Evolutionary conservation across 2,113 vertebrate species (phyloP).

Genomic region (Nibea albiflora): DNA sequence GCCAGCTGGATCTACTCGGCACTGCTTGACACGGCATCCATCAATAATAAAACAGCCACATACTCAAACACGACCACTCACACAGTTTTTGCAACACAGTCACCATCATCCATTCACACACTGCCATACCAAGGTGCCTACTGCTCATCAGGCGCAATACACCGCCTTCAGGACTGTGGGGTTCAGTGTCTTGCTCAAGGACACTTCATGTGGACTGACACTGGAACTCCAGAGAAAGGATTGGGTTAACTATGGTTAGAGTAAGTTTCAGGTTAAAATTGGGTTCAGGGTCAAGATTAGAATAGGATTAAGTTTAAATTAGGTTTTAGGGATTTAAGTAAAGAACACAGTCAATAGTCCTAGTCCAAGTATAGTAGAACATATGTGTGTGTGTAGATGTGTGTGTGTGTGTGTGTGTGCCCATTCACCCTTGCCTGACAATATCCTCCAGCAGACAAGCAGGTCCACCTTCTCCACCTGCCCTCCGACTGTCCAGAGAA

Average conservation of each 20-base stretch:
- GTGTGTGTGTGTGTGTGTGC: constrained; percentile 33
- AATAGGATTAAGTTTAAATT: constrained; percentile 16
- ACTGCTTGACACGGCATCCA: no score
- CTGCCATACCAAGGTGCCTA: no score
- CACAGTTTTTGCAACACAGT: no score
- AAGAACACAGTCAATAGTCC: constrained; percentile 9
- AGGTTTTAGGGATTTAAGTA: constrained; percentile 7
- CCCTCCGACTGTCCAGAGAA: constrained; percentile 89
- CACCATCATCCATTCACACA: no score
- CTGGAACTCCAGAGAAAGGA: no score
- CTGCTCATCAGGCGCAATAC: no score
- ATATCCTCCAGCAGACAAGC: constrained; percentile 77
- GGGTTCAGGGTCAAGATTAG: constrained; percentile 1
- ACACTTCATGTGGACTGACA: no score
- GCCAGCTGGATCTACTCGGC: no score
- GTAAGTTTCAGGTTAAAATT: neutral
- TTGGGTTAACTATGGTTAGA: neutral
- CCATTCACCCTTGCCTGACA: constrained; percentile 48
- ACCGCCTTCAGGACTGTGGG: no score
- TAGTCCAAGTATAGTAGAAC: constrained; percentile 12
- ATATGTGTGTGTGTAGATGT: constrained; percentile 16
- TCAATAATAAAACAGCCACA: no score
- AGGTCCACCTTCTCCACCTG: constrained; percentile 85
- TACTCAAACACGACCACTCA: no score
- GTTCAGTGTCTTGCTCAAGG: no score